Evolutionary conservation across 2,113 vertebrate species (phyloP).

Genomic region (Chlamydotis undulata): DNA sequence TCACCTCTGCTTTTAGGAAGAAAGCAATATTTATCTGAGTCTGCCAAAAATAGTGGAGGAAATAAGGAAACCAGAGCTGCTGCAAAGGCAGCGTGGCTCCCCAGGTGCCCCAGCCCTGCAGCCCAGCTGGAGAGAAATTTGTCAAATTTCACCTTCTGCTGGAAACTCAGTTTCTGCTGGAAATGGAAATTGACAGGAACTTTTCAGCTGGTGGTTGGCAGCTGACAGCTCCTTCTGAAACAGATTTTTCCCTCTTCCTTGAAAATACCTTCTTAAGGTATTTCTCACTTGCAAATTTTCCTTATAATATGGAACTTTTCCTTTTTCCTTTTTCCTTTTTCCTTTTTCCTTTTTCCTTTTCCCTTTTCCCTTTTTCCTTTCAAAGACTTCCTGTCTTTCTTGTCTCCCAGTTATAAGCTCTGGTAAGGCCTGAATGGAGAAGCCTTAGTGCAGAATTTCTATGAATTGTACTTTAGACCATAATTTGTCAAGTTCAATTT

Average conservation of each 20-base stretch:
- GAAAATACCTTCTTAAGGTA: neutral
- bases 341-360: no score
- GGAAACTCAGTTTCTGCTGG: neutral
- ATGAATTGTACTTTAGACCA: neutral
- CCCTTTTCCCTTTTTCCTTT: neutral
- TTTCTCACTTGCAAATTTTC: neutral
- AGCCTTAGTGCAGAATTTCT: neutral
- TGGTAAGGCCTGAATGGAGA: neutral
- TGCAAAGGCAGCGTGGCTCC: neutral
- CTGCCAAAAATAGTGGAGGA: neutral
- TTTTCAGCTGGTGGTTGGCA: neutral
- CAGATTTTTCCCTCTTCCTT: neutral
- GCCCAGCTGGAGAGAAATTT: neutral
- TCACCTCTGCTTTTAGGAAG: neutral
- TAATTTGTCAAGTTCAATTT: conserved; percentile 2
- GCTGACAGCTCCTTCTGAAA: neutral
- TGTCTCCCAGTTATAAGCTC: neutral
- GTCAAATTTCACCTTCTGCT: neutral
- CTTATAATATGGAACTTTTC: neutral
- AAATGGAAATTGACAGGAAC: neutral
- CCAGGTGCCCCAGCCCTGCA: neutral
- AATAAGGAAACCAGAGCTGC: neutral
- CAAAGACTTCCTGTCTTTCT: neutral
- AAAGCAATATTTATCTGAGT: neutral
- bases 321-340: neutral